Base-by-base conservation (phyloP, 1,140 invertebrate genomes). In the Drosophila kanapiae region DNA sequence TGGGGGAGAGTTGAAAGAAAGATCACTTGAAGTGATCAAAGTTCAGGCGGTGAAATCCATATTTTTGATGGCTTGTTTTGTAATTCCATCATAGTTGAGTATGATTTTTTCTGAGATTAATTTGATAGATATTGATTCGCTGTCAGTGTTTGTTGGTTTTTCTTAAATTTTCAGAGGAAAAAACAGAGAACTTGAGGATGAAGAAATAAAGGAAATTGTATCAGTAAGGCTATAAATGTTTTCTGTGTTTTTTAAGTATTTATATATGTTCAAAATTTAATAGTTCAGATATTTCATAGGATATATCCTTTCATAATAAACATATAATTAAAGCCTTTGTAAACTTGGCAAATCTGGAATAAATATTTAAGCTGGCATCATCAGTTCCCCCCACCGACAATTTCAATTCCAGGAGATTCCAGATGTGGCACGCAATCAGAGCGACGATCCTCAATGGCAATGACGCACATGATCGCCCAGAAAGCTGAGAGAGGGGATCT, bases 391-490 rank as follows among this genome's bases (percentile, higher is more conserved):
- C 11, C 42, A 14, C 18, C 11, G n/a, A 61, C 48, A 62, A 38
- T 38, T 65, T 10, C 27, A 45, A 47, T 47, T 18, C 9, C 11
- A 38, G 35, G 35, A 10, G 48, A 49, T 49, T 33, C 65, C 67
- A 65, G 38, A 60, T 64, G 61, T 27, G 14, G 42, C 64, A 67
- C 60, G 64, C 64, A 48, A 68, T 64, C 54, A 33, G 47, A 53
- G 53, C 61, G 37, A 23, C 65, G 29, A 51, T 72, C 69, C 69
- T 59, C 69, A 59, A 51, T 60, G 69, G 69, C 45, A 72, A 40
- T 72, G 69, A 72, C 43, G 69, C 67, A 72, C 67, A 72, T 72
- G 69, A 72, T 72, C 67, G 54, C 51, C 43, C 65, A 58, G 68
- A 69, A 53, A 57, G 64, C 31, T 13, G 47, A 6, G 13, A 14